phyloP scores from a whole-genome alignment of 1,140 invertebrate genomes.

The Zaprionus taronus region DNA sequence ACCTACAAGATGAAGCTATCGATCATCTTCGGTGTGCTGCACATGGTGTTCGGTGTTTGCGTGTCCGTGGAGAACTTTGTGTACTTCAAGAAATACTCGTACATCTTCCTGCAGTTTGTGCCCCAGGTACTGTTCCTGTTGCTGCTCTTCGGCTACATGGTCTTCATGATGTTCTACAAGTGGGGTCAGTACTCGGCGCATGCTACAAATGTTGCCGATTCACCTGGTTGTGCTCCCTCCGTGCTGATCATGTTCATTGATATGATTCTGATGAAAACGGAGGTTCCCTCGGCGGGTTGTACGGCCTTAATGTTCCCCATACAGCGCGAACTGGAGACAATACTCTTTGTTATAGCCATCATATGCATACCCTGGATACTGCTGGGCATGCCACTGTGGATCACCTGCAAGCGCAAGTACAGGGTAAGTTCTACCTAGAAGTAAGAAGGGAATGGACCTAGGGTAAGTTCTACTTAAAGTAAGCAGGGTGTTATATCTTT shows the following conservation, averaged over 20 bases:
- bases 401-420: conserved; percentile 79
- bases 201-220: conserved; percentile 83
- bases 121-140: conserved; percentile 96
- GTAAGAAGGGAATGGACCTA: background rate
- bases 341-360: conserved; percentile 90
- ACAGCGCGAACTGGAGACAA: conserved; percentile 89
- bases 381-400: conserved; percentile 93
- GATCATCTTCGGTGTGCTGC: conserved; percentile 96
- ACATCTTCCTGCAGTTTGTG: conserved; percentile 95
- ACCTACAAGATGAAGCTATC: conserved; percentile 99
- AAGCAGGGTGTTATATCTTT: no score
- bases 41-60: conserved; percentile 98
- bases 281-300: conserved; percentile 85
- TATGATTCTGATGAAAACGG: conserved; percentile 92
- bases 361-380: conserved; percentile 96
- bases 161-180: conserved; percentile 95
- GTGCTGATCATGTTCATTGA: conserved; percentile 96
- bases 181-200: conserved; percentile 92
- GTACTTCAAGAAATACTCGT: conserved; percentile 92
- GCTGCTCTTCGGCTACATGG: conserved; percentile 96
- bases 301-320: conserved; percentile 89
- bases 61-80: conserved; percentile 95
- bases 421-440: conserved; percentile 21
- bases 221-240: conserved; percentile 92
- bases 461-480: conserved; percentile 18